phyloP scores from a whole-genome alignment of 2,888 invertebrate species.

The Junonia oenone region DNA sequence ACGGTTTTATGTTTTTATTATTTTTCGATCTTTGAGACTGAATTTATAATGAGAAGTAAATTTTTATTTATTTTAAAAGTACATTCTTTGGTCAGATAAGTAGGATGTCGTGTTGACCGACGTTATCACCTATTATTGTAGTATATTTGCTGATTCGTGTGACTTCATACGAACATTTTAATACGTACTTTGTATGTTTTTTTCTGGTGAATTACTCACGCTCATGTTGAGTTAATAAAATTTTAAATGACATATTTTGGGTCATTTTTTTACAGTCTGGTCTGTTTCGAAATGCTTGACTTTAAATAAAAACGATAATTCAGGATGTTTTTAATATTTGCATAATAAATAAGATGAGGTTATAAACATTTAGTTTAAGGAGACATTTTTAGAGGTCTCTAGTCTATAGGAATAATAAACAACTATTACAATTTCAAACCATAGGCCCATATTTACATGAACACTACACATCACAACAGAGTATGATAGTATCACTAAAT shows the following conservation, averaged over 20 bases:
- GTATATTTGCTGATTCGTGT: constrained; percentile 9
- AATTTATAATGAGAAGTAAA: neutral
- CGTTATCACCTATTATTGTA: constrained; percentile 11
- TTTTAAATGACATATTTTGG: neutral
- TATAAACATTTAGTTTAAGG: no score
- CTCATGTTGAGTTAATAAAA: neutral
- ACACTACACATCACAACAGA: no score
- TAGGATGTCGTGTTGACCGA: constrained; percentile 2
- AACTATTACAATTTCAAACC: no score
- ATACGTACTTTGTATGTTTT: neutral
- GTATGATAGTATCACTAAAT: no score
- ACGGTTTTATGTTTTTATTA: constrained; percentile 49
- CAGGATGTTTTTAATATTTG: no score
- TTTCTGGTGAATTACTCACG: neutral
- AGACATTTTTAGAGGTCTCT: no score
- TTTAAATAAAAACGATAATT: no score
- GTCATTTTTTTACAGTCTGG: neutral
- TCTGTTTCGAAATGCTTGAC: neutral
- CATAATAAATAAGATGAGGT: no score
- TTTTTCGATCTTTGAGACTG: constrained; percentile 9
- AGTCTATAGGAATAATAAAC: no score
- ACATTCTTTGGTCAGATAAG: neutral
- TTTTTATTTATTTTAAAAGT: constrained; percentile 2
- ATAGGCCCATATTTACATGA: no score
- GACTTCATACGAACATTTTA: neutral